Conservation (phyloP, 2,113 vertebrate genomes). For the Taurulus bubalis region DNA sequence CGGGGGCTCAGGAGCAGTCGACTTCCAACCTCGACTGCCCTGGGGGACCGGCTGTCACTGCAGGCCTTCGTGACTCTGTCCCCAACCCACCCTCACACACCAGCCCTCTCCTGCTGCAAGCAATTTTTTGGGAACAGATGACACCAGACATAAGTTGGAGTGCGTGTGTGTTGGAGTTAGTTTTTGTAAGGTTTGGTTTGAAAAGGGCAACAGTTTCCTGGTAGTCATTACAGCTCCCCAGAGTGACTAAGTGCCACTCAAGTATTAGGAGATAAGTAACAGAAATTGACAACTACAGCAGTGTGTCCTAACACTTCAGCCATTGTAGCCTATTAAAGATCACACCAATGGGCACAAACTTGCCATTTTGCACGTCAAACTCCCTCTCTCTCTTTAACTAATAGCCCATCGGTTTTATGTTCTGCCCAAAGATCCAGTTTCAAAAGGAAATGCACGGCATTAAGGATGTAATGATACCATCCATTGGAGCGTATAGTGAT, state of each 20-base stretch:
- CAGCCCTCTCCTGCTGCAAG: conserved; percentile 15
- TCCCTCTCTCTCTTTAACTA: conserved; percentile 24
- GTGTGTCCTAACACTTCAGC: background rate
- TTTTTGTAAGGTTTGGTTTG: conserved; percentile 2
- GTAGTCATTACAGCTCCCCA: conserved; percentile 4
- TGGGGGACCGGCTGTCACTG: conserved; percentile 61
- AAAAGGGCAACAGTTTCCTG: conserved; percentile 20
- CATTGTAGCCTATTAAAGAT: background rate
- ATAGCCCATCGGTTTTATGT: conserved; percentile 20
- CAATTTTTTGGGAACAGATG: conserved; percentile 22
- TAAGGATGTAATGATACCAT: conserved; percentile 17
- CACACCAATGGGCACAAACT: background rate
- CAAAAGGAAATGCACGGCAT: conserved; percentile 38
- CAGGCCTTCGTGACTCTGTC: conserved; percentile 37
- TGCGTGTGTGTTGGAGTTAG: background rate
- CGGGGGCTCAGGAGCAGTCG: conserved; percentile 35
- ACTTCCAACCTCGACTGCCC: conserved; percentile 49
- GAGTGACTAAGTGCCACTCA: background rate
- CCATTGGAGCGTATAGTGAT: conserved; percentile 10
- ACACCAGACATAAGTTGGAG: conserved; percentile 18
- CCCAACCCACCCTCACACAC: background rate
- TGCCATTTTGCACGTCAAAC: background rate
- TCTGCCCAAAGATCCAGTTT: conserved; percentile 25
- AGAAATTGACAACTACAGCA: conserved; percentile 2
- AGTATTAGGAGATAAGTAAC: conserved; percentile 9